These are phyloP conservation scores for Oscheius sp. DNA, from an alignment of 2,888 invertebrate genomes.

Conservation along the genomic window DNA sequence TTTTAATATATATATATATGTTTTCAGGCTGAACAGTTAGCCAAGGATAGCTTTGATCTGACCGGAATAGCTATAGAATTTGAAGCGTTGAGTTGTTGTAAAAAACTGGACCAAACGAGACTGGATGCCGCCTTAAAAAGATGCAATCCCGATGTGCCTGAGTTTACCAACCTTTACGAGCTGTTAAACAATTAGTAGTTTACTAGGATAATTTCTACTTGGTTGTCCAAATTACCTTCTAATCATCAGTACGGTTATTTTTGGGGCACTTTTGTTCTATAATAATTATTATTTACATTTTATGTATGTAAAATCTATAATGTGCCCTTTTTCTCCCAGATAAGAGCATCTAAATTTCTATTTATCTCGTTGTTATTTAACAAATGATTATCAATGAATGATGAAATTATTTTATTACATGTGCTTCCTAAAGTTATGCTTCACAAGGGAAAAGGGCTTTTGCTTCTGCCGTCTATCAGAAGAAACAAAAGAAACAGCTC, in stretches of 20 bases:
- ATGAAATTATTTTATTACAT: slow-evolving; percentile 21
- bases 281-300: not conserved
- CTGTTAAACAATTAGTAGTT: slow-evolving; percentile 9
- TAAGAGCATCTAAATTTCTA: slow-evolving; percentile 38
- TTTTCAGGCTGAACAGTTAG: slow-evolving; percentile 20
- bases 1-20: too few relatives aligned
- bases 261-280: too few relatives aligned
- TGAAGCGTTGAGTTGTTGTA: slow-evolving; percentile 13
- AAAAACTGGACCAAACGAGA: not conserved
- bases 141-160: slow-evolving; percentile 5
- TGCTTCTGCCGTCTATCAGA: too few relatives aligned
- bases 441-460: too few relatives aligned
- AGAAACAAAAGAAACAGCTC: too few relatives aligned
- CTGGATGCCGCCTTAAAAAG: slow-evolving; percentile 19
- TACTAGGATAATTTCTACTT: slow-evolving; percentile 6
- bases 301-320: not conserved
- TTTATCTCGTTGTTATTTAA: slow-evolving; percentile 26
- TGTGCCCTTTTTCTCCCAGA: not conserved
- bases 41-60: not conserved
- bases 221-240: slow-evolving; percentile 10
- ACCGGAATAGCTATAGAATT: slow-evolving; percentile 4
- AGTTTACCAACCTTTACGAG: not conserved
- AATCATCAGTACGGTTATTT: slow-evolving; percentile 31
- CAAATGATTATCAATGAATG: not conserved
- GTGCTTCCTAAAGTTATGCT: not conserved